These are phyloP conservation scores for Camponotus vicinus DNA, from an alignment of 1,140 invertebrate genomes.

Conservation along the genomic window DNA sequence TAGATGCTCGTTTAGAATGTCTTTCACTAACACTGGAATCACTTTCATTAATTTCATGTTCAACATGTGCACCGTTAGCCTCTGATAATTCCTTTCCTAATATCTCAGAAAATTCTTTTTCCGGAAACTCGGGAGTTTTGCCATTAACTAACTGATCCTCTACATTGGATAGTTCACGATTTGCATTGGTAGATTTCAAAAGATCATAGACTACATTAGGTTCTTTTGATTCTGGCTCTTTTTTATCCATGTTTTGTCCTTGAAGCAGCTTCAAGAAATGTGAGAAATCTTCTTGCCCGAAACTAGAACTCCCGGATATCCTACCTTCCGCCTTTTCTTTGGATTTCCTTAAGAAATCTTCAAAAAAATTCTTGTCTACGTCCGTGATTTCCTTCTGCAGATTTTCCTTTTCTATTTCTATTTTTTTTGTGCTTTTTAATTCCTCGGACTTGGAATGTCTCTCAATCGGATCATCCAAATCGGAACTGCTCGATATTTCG, in stretches of 20 bases:
- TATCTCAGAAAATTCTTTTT: slow-evolving; percentile 81
- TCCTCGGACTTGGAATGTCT: slow-evolving; percentile 82
- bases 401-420: slow-evolving; percentile 79
- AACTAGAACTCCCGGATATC: slow-evolving; percentile 82
- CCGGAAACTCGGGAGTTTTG: slow-evolving; percentile 78
- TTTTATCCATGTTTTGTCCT: slow-evolving; percentile 75
- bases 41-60: slow-evolving; percentile 70
- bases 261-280: slow-evolving; percentile 83
- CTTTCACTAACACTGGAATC: slow-evolving; percentile 60
- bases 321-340: slow-evolving; percentile 80
- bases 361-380: slow-evolving; percentile 85
- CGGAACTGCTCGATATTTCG: slow-evolving; percentile 82
- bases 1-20: neutral
- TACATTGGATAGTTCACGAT: neutral
- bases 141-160: slow-evolving; percentile 41
- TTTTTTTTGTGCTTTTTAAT: slow-evolving; percentile 68
- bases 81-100: slow-evolving; percentile 77
- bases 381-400: slow-evolving; percentile 84
- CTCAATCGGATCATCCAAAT: slow-evolving; percentile 85
- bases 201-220: neutral
- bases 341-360: slow-evolving; percentile 79
- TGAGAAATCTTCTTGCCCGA: slow-evolving; percentile 84
- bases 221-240: slow-evolving; percentile 64
- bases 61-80: slow-evolving; percentile 19
- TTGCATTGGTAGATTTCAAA: slow-evolving; percentile 25